Base-by-base conservation (phyloP, 2,888 invertebrate genomes). In the Elegia similella region DNA sequence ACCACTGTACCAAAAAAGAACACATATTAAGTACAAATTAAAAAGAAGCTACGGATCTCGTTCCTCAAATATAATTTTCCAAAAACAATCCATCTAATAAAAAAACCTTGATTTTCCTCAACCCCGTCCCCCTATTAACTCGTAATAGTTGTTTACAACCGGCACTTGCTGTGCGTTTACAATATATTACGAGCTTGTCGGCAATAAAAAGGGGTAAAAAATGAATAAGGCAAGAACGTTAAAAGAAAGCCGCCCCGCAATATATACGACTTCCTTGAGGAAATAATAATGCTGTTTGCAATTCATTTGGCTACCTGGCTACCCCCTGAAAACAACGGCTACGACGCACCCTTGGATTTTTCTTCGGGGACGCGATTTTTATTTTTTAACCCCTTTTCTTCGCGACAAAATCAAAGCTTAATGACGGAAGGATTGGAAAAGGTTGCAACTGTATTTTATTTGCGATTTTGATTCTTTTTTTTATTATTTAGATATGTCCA, bases 221-320 rank as follows among this genome's bases (percentile, higher is more conserved):
- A 88, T 84, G 83, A 87, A 86, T 82, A 82, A 89, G 85, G 80
- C 82, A 84, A 81, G 75, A 87, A 87, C 82, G 87, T 82, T 89
- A 89, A 91, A 90, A 89, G 88, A 90, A 89, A 90, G 80, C 83
- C 88, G 82, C 78, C 79, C 78, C 71, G 80, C 87, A 87, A 91
- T 92, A 92, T 91, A 88, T 92, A 92, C 86, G 92, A 90, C 92
- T 92, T 92, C 92, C 92, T 86, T 72, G 73, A 90, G 90, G 91
- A 90, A 92, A 92, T 92, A 92, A 92, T 92, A 92, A 92, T 89
- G 87, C 90, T 92, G 92, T 92, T 92, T 92, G 90, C 92, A 92
- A 92, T 92, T 92, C 92, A 92, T 92, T 92, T 92, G 88, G 80
- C 86, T 90, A 91, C 91, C 90, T 90, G 90, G 84, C 82, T 82